Evolutionary conservation across 2,797 vertebrate species (phyloP).

Genomic region (Cheirogaleus major): DNA sequence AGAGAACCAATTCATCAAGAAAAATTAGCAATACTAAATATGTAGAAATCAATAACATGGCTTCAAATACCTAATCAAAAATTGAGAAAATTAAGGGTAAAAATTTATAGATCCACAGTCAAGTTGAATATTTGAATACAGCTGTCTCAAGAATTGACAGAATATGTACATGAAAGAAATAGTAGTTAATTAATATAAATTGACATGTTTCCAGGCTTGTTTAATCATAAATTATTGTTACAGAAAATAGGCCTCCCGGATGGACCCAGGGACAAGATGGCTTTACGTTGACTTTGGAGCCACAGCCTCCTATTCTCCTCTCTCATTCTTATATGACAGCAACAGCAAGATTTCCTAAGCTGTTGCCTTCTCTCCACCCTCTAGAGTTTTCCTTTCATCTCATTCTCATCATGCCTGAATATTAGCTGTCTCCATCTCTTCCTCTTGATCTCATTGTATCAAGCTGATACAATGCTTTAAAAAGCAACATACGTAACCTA

Average conservation of each 20-base stretch:
- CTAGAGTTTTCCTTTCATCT: not conserved
- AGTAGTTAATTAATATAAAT: not conserved
- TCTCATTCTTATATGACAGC: not conserved
- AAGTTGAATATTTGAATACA: not conserved
- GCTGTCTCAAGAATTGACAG: not conserved
- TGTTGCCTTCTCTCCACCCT: not conserved
- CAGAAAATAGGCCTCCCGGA: not conserved
- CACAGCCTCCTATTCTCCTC: not conserved
- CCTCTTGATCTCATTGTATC: not conserved
- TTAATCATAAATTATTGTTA: not conserved
- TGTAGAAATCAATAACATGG: not conserved
- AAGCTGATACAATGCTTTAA: not conserved
- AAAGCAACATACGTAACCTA: not conserved
- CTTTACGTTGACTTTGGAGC: not conserved
- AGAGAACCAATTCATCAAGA: not conserved
- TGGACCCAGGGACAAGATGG: not conserved
- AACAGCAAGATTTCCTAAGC: not conserved
- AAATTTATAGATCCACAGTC: not conserved
- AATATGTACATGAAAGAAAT: not conserved
- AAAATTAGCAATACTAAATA: not conserved
- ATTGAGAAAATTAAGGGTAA: not conserved
- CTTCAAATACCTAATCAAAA: not conserved
- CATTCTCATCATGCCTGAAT: not conserved
- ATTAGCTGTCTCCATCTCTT: not conserved
- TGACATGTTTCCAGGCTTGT: not conserved